Evolutionary conservation across 2,888 invertebrate species (phyloP).

Genomic region (Synanthedon vespiformis): DNA sequence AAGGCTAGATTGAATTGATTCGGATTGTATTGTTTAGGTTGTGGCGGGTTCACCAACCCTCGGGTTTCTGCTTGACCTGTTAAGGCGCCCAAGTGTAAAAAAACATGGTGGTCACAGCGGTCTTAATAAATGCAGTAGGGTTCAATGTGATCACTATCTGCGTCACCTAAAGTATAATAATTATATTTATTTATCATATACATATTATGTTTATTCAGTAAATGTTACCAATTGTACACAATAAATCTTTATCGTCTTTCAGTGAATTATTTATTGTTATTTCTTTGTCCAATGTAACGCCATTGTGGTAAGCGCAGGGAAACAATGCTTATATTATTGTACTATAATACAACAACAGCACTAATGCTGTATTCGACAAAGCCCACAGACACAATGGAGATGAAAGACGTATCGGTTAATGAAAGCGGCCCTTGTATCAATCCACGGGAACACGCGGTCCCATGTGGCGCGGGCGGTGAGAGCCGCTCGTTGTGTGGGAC

Average conservation of each 20-base stretch:
- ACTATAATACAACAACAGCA: no score
- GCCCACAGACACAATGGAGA: no score
- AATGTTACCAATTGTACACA: no score
- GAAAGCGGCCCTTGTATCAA: neutral
- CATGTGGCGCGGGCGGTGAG: neutral
- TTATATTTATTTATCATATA: no score
- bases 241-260: no score
- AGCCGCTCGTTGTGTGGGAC: neutral
- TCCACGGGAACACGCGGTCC: neutral
- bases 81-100: neutral
- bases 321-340: no score
- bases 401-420: neutral
- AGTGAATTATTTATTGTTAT: no score
- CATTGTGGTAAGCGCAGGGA: no score
- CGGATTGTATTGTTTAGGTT: neutral
- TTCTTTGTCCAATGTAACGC: no score
- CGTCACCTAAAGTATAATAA: neutral
- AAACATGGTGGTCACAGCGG: neutral
- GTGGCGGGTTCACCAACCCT: neutral
- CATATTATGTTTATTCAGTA: no score
- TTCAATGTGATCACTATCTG: neutral
- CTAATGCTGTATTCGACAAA: no score
- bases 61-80: neutral
- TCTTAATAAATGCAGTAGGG: neutral
- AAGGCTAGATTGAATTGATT: neutral